Base-by-base conservation (phyloP, 2,888 invertebrate genomes). In the Apamea monoglypha region DNA sequence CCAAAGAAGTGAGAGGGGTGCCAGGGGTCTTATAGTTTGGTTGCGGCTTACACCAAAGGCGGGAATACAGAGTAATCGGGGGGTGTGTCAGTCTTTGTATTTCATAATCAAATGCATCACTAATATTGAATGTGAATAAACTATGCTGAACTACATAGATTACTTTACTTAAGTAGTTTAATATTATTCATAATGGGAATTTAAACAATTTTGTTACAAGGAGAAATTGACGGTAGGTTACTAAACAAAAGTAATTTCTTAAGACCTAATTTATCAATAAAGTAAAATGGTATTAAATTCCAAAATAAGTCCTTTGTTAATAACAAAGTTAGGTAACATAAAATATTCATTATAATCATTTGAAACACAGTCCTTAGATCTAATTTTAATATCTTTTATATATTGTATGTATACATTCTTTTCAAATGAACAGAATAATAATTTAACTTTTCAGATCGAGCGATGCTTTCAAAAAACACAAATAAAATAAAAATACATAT, bases 81-180 rank as follows among this genome's bases (percentile, higher is more conserved):
- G 91, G 91, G 91, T 91, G 91, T 92, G 88, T 91, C 86, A 82
- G 89, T 91, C 93, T 94, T 93, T 93, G 93, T 93, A 90, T 91
- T 91, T 91, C 80, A 91, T 93, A 93, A 94, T 93, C 92, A 93
- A 90, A 93, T 93, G 93, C 92, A 92, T 90, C 90, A 86, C 84
- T 86, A 88, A 91, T 90, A 93, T 91, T 92, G 91, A 91, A 91
- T 91, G 85, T 87, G 81, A 79, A 87, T 84, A 76, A 80, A 70
- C 32, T 74, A 56, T 47, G 44, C 44, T 82, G n/a, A 40, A 40
- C 36, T 67, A 36, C 6, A 25, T 18, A 29, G 63, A 56, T 67
- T 63, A 53, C 32, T 47, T 4, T 50, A 16, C 64, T 29, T 25
- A 36, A 29, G 12, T 25, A 29, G 32, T 59, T 71, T 8, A 25